These are phyloP conservation scores for Galeruca laticollis DNA, from an alignment of 2,888 invertebrate species.

Conservation along the genomic window DNA sequence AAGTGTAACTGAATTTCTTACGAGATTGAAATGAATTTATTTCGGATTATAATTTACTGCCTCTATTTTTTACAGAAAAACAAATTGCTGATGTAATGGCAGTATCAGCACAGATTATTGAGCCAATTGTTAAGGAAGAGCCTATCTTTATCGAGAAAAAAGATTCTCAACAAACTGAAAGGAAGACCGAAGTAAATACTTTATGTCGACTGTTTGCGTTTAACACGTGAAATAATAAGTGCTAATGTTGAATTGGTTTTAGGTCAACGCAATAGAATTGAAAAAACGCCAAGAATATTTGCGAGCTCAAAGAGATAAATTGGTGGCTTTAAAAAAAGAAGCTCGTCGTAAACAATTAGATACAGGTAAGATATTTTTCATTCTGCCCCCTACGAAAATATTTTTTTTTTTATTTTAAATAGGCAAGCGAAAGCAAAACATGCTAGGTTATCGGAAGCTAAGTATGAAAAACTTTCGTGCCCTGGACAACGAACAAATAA, in stretches of 20 bases:
- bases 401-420: no score
- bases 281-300: conserved; percentile 86
- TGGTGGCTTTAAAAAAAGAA: conserved; percentile 89
- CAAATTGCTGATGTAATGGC: not conserved
- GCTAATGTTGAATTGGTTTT: conserved; percentile 27
- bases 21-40: no score
- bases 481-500: no score
- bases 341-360: conserved; percentile 85
- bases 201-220: no score
- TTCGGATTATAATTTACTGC: no score
- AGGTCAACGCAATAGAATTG: conserved; percentile 75
- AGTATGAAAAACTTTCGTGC: no score
- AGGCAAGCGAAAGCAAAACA: no score
- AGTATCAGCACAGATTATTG: not conserved
- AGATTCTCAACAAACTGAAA: not conserved
- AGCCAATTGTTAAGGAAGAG: not conserved
- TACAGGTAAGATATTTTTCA: conserved; percentile 67
- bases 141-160: conserved; percentile 4
- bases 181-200: not conserved
- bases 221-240: not conserved
- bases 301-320: conserved; percentile 89
- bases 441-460: no score
- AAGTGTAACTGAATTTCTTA: no score
- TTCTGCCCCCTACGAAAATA: no score
- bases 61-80: not conserved